Evolutionary conservation across 2,797 vertebrate genomes (phyloP).

Genomic region (Astyanax mexicanus): DNA sequence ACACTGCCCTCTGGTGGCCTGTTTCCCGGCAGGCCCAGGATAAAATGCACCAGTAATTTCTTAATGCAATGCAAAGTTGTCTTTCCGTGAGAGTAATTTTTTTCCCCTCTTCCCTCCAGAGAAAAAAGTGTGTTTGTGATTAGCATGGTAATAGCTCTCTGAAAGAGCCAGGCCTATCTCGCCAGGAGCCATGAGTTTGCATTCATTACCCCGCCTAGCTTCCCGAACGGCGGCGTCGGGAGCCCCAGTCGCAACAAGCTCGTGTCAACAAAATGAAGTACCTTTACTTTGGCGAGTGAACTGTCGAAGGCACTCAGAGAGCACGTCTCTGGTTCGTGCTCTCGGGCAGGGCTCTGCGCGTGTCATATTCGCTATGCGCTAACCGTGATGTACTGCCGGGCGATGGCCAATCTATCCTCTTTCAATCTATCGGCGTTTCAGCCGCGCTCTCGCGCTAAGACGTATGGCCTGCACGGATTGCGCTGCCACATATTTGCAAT

Average conservation of each 20-base stretch:
- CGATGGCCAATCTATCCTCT: conserved; percentile 5
- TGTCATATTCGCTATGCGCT: background rate
- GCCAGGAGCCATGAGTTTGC: conserved; percentile 54
- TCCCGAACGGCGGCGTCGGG: conserved; percentile 34
- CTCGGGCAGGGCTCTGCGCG: background rate
- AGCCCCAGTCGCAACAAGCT: conserved; percentile 45
- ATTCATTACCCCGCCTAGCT: conserved; percentile 55
- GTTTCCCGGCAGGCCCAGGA: background rate
- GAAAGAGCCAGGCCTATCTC: conserved; percentile 54
- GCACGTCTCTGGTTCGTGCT: background rate
- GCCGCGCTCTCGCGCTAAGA: background rate
- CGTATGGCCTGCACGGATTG: background rate
- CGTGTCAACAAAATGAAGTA: conserved; percentile 50
- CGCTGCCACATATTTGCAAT: conserved; percentile 1
- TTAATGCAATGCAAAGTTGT: conserved; percentile 52
- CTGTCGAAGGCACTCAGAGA: conserved; percentile 41
- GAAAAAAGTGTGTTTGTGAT: conserved; percentile 45
- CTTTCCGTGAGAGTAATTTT: conserved; percentile 50
- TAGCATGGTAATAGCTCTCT: conserved; percentile 58
- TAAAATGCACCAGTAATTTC: conserved; percentile 36
- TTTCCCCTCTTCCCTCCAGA: conserved; percentile 16
- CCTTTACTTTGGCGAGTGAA: conserved; percentile 44
- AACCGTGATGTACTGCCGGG: background rate
- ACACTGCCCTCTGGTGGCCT: conserved; percentile 53
- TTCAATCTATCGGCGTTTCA: background rate